These are phyloP conservation scores for Seriola quinqueradiata DNA, from an alignment of 2,113 vertebrate species.

Conservation along the genomic window DNA sequence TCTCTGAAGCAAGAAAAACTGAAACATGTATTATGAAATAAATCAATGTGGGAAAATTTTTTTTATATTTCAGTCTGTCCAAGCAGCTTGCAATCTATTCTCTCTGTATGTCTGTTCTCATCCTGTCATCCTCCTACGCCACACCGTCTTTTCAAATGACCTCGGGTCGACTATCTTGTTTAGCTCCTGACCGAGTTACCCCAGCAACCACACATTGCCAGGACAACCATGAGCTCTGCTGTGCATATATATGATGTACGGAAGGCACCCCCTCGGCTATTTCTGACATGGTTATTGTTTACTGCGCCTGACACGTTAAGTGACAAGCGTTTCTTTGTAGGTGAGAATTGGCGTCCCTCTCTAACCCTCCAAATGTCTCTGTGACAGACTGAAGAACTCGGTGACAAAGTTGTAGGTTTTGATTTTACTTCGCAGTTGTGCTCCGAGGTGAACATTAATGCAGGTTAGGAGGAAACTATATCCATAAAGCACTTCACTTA, in stretches of 20 bases:
- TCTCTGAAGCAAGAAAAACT: neutral
- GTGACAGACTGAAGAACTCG: neutral
- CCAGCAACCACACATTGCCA: conserved; percentile 56
- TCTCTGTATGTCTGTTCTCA: conserved; percentile 9
- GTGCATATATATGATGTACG: conserved; percentile 30
- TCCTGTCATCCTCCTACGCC: conserved; percentile 14
- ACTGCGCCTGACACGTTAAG: neutral
- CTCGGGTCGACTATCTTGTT: conserved; percentile 26
- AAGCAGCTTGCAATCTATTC: conserved; percentile 6
- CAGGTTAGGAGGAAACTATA: neutral
- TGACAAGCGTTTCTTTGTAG: neutral
- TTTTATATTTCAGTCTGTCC: neutral
- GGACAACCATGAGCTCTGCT: conserved; percentile 7
- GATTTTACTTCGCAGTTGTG: neutral
- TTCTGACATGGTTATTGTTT: conserved; percentile 17
- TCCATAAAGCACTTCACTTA: no score
- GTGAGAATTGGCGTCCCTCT: neutral
- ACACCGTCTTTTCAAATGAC: conserved; percentile 9
- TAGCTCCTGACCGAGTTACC: conserved; percentile 41
- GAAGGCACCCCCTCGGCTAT: neutral
- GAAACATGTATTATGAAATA: neutral
- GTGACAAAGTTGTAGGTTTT: neutral
- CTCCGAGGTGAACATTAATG: neutral
- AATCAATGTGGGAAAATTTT: neutral
- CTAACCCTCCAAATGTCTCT: neutral